A percentile compares a stretch with the other conserved stretches of the same genome.
phyloP scores from a whole-genome alignment of 1,140 invertebrate species.

The Scylla paramamosain region DNA sequence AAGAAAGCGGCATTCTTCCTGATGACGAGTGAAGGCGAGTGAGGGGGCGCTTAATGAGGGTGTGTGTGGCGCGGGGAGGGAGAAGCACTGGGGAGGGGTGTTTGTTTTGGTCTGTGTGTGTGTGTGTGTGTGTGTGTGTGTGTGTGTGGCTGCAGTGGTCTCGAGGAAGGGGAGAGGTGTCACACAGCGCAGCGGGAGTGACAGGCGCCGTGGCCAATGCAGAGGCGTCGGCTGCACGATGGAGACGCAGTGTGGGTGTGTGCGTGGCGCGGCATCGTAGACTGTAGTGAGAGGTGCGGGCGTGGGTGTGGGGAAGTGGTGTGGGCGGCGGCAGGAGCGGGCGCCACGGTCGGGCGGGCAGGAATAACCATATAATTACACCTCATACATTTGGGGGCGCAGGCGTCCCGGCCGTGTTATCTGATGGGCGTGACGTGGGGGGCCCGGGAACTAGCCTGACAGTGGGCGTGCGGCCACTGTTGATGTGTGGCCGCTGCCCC shows the following conservation, averaged over 20 bases:
- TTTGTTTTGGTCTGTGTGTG: background rate
- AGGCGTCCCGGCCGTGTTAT: conserved; percentile 56
- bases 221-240: background rate
- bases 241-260: background rate
- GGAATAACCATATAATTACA: conserved; percentile 65
- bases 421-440: conserved; percentile 67
- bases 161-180: background rate
- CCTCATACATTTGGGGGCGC: conserved; percentile 58
- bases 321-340: conserved; percentile 24
- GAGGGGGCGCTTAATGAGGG: background rate
- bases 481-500: conserved; percentile 65
- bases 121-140: conserved; percentile 9
- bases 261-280: background rate
- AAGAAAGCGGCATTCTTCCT: background rate
- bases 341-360: background rate
- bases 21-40: conserved; percentile 21
- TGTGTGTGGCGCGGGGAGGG: background rate
- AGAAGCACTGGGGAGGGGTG: background rate
- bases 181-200: background rate
- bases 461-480: conserved; percentile 59
- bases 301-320: conserved; percentile 13
- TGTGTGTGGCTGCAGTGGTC: background rate
- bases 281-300: background rate
- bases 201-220: background rate
- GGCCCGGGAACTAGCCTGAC: conserved; percentile 43